Percentiles rank a stretch among this genome's conserved stretches.
Conservation (phyloP, 2,113 vertebrate species). For the Aspiorhynchus laticeps region DNA sequence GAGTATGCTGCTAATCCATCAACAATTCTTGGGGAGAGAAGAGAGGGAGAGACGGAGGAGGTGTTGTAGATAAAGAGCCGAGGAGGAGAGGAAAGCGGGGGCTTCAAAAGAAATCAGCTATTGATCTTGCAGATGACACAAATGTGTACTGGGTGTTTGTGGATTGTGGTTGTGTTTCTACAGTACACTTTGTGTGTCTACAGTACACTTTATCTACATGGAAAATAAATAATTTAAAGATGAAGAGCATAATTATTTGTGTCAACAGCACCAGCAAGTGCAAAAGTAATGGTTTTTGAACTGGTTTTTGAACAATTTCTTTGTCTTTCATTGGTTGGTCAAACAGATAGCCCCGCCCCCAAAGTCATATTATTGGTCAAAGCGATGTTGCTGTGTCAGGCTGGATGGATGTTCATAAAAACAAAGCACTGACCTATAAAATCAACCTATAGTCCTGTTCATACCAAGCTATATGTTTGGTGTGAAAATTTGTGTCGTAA, state of each 20-base stretch:
- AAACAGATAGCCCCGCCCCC: background rate
- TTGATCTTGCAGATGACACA: slow-evolving; percentile 44
- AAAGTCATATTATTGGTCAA: background rate
- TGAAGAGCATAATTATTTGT: background rate
- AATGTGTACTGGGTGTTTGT: slow-evolving; percentile 18
- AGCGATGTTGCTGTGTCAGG: background rate
- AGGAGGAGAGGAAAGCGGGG: slow-evolving; percentile 39
- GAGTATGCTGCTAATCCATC: slow-evolving; percentile 46
- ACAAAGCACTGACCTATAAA: background rate
- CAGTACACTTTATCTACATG: background rate
- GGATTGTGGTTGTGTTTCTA: slow-evolving; percentile 14
- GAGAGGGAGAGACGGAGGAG: slow-evolving; percentile 16
- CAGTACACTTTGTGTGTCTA: background rate
- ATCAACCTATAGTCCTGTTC: background rate
- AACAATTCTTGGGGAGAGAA: slow-evolving; percentile 32
- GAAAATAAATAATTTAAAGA: background rate
- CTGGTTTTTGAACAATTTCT: background rate
- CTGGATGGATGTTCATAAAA: background rate
- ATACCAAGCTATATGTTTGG: background rate
- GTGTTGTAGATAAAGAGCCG: slow-evolving; percentile 26
- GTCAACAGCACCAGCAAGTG: background rate
- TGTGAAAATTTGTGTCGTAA: background rate
- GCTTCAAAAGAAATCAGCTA: slow-evolving; percentile 46
- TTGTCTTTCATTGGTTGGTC: background rate
- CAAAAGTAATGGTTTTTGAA: background rate